Percentiles rank a stretch among this genome's conserved stretches.
phyloP scores from a whole-genome alignment of 2,113 vertebrate species.

The Sylvicapra grimmia region DNA sequence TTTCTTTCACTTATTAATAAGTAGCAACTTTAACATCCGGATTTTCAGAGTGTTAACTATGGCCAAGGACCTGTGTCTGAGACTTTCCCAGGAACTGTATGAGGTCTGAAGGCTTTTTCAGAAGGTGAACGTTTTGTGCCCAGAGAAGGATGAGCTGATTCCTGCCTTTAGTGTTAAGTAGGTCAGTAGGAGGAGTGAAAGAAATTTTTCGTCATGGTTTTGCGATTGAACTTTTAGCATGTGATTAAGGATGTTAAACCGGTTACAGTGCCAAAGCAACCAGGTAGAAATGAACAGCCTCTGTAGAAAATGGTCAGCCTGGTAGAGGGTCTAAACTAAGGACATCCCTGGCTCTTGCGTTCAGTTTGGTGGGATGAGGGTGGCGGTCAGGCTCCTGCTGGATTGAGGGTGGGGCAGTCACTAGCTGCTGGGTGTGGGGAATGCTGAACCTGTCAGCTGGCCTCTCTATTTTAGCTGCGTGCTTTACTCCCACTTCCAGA shows the following conservation, averaged over 20 bases:
- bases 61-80: neutral
- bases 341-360: neutral
- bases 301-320: neutral
- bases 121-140: slow-evolving; percentile 18
- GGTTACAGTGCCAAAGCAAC: neutral
- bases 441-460: neutral
- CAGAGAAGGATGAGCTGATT: slow-evolving; percentile 43
- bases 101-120: slow-evolving; percentile 1
- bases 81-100: neutral
- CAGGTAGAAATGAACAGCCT: neutral
- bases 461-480: neutral
- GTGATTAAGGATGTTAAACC: slow-evolving; percentile 31
- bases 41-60: slow-evolving; percentile 6
- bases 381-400: neutral
- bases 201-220: slow-evolving; percentile 27
- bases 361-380: neutral
- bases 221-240: slow-evolving; percentile 17
- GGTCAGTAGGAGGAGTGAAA: slow-evolving; percentile 48
- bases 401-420: neutral
- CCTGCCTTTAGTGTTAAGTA: slow-evolving; percentile 39
- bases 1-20: slow-evolving; percentile 22
- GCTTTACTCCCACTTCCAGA: neutral
- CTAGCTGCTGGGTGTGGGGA: neutral
- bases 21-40: neutral
- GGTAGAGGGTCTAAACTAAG: neutral